Percentiles rank a stretch among this genome's conserved stretches.
Evolutionary conservation across 2,797 vertebrate genomes (phyloP).

Genomic region (Molossus alvarezi): DNA sequence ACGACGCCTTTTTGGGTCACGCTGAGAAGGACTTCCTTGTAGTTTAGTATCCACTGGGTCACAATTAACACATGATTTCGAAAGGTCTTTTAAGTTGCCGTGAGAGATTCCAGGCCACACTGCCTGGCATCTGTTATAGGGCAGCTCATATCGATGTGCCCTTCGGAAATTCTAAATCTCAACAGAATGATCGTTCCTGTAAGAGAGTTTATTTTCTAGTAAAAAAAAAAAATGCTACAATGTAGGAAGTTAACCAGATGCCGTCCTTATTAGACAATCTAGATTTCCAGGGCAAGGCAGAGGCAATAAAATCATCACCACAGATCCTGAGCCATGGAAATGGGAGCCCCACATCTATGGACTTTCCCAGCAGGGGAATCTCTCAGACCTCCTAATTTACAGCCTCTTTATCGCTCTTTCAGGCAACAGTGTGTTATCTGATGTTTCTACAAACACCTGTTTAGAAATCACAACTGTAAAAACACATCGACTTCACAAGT

Average conservation of each 20-base stretch:
- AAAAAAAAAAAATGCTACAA: not conserved
- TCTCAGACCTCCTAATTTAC: not conserved
- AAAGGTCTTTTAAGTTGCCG: not conserved
- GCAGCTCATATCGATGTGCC: not conserved
- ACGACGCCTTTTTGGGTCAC: not conserved
- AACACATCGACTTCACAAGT: not conserved
- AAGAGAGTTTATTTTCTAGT: slow-evolving; percentile 35
- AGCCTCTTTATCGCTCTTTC: not conserved
- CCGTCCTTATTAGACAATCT: not conserved
- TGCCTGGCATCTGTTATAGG: not conserved
- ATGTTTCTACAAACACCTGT: not conserved
- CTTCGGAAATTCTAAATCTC: slow-evolving; percentile 47
- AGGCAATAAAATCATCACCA: not conserved
- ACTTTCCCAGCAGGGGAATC: not conserved
- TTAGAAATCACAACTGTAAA: slow-evolving; percentile 42
- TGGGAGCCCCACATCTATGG: accelerated
- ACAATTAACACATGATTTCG: not conserved
- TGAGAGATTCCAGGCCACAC: not conserved
- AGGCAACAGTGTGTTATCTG: not conserved
- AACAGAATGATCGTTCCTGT: not conserved
- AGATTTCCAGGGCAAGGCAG: not conserved
- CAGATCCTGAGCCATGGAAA: not conserved
- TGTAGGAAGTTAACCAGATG: not conserved
- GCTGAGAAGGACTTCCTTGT: not conserved
- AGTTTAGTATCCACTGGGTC: not conserved